These are phyloP conservation scores for Scaptodrosophila latifasciaeformis DNA, from an alignment of 2,888 invertebrate genomes.

Conservation along the genomic window DNA sequence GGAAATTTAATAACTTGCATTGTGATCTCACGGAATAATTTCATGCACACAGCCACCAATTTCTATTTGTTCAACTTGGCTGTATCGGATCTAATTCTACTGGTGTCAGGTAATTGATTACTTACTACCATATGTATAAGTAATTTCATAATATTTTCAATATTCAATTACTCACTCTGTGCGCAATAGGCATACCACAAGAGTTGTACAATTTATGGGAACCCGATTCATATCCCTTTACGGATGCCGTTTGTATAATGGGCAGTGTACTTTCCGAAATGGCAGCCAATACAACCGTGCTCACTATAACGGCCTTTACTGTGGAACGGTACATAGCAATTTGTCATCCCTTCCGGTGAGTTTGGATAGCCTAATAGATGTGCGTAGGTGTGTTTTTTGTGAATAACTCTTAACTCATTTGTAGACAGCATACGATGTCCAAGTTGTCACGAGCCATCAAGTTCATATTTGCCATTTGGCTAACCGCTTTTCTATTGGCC, in stretches of 20 bases:
- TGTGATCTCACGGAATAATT: constrained; percentile 87
- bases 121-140: too few relatives aligned
- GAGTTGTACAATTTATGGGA: constrained; percentile 87
- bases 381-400: too few relatives aligned
- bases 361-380: constrained; percentile 7
- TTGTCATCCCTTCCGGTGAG: constrained; percentile 84
- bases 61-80: constrained; percentile 91
- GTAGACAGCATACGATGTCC: constrained; percentile 85
- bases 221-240: constrained; percentile 83
- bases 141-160: too few relatives aligned
- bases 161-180: too few relatives aligned
- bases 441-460: constrained; percentile 89
- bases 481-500: constrained; percentile 83
- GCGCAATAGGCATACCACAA: constrained; percentile 84
- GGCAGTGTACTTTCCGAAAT: constrained; percentile 88
- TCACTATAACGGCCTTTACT: constrained; percentile 91
- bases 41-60: constrained; percentile 89
- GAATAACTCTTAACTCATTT: constrained; percentile 17
- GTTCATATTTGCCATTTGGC: constrained; percentile 88
- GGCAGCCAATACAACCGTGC: constrained; percentile 89
- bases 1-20: constrained; percentile 91
- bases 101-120: constrained; percentile 81
- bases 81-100: constrained; percentile 86
- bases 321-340: constrained; percentile 92
- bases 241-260: constrained; percentile 85